Evolutionary conservation across 2,797 vertebrate species (phyloP).

Genomic region (Ctenopoma multispine): DNA sequence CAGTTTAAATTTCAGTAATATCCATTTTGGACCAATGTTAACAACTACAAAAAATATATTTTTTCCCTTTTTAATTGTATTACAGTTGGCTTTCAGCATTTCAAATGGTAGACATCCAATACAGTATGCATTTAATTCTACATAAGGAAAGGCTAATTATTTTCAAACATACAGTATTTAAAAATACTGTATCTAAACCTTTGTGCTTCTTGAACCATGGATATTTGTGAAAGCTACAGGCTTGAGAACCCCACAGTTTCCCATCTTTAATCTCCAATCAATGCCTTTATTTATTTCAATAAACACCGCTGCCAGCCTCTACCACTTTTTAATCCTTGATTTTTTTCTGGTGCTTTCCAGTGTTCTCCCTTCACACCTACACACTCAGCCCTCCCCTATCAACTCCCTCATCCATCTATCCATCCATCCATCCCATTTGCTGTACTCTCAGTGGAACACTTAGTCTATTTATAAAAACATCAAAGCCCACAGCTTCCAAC

Average conservation of each 20-base stretch:
- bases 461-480: slow-evolving; percentile 82
- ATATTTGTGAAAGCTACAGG: too few relatives aligned
- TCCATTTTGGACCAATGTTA: neutral
- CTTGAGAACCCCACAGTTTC: neutral
- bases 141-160: too few relatives aligned
- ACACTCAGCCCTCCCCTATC: slow-evolving; percentile 38
- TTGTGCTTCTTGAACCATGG: too few relatives aligned
- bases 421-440: slow-evolving; percentile 72
- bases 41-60: neutral
- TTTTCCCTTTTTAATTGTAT: neutral
- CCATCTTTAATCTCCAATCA: slow-evolving; percentile 9
- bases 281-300: slow-evolving; percentile 19
- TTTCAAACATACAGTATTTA: too few relatives aligned
- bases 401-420: slow-evolving; percentile 39
- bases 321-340: slow-evolving; percentile 52
- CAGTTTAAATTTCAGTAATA: slow-evolving; percentile 1
- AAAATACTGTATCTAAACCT: neutral
- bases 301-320: slow-evolving; percentile 35
- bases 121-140: too few relatives aligned
- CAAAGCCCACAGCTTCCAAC: slow-evolving; percentile 78
- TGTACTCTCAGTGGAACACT: slow-evolving; percentile 77
- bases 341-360: slow-evolving; percentile 44
- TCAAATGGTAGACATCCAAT: too few relatives aligned
- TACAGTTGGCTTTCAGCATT: neutral
- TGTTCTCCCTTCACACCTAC: slow-evolving; percentile 70